Evolutionary conservation across 2,888 invertebrate genomes (phyloP), one percentile per base, ranked within the genome.

Genomic region (Caenorhabditis wallacei): DNA sequence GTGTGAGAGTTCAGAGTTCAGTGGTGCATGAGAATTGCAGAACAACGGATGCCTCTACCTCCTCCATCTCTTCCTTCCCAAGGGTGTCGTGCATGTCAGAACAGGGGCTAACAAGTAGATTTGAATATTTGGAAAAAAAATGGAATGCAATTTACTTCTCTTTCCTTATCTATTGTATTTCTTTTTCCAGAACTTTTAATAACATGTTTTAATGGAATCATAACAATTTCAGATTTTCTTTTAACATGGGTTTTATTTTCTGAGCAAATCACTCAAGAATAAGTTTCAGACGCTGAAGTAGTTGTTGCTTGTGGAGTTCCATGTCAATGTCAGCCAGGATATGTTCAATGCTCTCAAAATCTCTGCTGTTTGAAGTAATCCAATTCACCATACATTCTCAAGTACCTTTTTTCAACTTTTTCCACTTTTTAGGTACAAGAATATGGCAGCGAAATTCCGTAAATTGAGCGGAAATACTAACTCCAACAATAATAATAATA

Each of bases 401-500:
- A 70, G 59, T 54, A 24, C 22, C 61, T 61, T 22, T 51, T 48
- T 68, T 54, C 43, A 53, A 61, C 26, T 37, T 30, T 70, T 24
- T 24, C 13, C 20, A n/a, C 26, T 70, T 37, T 86, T 66, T 30
- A 88, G 89, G 43, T 89, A 89, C 75, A 89, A 88, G 70, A 89
- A 89, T 68, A 89, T 89, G 89, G 88, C 89, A 1, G 86, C 85
- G 8, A 85, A 88, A 35, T 89, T 88, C 82, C 78, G 88, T 11
- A 88, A 87, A 68, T 24, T 76, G 68, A 75, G 59, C 16, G 72
- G 64, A 4, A 74, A 53, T 46, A 56, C 43, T 7, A 24, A 53
- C 24, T 10, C 5, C 11, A 75, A 74, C 24, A 75, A 74, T 37
- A 71, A 56, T 24, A 54, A 57, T 20, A 64, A 71, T 18, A 51